Conservation (phyloP, 2,888 invertebrate species). For the Volucella bombylans region DNA sequence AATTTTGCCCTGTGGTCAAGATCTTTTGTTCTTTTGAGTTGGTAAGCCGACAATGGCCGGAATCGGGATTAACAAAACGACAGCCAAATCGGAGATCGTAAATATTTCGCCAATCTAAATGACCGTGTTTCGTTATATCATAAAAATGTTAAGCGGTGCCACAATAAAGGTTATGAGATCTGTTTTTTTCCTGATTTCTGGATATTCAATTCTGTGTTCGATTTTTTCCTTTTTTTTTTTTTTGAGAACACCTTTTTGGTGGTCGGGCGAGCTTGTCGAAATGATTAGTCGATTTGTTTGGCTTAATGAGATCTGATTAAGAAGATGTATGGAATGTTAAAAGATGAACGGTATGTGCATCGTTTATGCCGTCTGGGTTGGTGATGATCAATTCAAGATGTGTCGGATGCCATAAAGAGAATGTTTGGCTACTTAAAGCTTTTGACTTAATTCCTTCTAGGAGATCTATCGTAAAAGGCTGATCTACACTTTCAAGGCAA, state of each 20-base stretch:
- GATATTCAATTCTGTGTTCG: background rate
- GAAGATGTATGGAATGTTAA: conserved; percentile 2
- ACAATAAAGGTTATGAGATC: conserved; percentile 27
- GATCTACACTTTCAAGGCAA: too few species aligned
- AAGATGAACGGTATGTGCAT: conserved; percentile 3
- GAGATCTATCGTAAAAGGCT: too few species aligned
- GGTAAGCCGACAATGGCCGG: conserved; percentile 31
- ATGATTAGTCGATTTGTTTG: conserved; percentile 54
- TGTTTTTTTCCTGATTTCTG: background rate
- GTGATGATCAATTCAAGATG: too few species aligned
- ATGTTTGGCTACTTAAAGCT: too few species aligned
- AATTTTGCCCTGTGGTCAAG: conserved; percentile 36
- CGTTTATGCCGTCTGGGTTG: background rate
- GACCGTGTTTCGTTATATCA: conserved; percentile 44
- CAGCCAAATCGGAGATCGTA: conserved; percentile 14
- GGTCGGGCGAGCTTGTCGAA: conserved; percentile 15
- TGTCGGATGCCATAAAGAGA: too few species aligned
- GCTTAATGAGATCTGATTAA: conserved; percentile 62
- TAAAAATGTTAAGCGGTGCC: conserved; percentile 52
- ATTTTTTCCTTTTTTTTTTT: conserved; percentile 22
- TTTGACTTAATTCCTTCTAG: too few species aligned
- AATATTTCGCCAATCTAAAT: conserved; percentile 48
- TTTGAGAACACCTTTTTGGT: conserved; percentile 24
- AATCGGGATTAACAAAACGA: conserved; percentile 12
- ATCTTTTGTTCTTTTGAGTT: conserved; percentile 27